Percentiles rank a stretch among this genome's conserved stretches.
These are phyloP conservation scores for Carassius carassius DNA, from an alignment of 2,113 vertebrate genomes.

Conservation along the genomic window DNA sequence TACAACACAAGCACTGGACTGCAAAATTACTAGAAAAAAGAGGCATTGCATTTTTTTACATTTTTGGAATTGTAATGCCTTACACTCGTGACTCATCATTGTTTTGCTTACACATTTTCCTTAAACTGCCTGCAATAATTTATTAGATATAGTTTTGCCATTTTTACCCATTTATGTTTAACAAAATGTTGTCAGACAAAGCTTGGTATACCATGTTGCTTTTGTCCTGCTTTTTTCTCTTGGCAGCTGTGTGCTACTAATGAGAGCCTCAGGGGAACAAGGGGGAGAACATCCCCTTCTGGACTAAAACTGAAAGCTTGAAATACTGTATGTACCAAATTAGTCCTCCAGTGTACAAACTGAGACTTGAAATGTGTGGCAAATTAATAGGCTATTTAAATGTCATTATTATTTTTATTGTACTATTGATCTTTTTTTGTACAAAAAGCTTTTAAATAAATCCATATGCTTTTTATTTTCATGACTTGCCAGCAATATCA, in stretches of 20 bases:
- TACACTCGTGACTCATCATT: neutral
- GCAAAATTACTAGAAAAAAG: neutral
- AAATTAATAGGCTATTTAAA: neutral
- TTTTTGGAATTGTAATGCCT: neutral
- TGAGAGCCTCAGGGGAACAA: slow-evolving; percentile 32
- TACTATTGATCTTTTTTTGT: neutral
- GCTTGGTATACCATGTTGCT: neutral
- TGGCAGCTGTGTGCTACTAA: slow-evolving; percentile 10
- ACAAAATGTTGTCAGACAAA: neutral
- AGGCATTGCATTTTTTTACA: neutral
- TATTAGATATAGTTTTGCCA: neutral
- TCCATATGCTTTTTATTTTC: neutral
- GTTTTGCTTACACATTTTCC: neutral
- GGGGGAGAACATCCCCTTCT: neutral
- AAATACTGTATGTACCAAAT: neutral
- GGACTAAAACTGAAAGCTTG: slow-evolving; percentile 4
- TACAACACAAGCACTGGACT: neutral
- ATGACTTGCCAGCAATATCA: neutral
- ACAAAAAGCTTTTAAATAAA: neutral
- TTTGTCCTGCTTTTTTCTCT: neutral
- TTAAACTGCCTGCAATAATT: neutral
- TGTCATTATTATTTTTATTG: neutral
- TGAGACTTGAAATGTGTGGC: neutral
- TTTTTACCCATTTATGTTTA: neutral
- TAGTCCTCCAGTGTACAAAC: neutral